A percentile compares a stretch with the other conserved stretches of the same genome.
phyloP scores from a whole-genome alignment of 2,113 vertebrate species.

The Climacteris rufus region DNA sequence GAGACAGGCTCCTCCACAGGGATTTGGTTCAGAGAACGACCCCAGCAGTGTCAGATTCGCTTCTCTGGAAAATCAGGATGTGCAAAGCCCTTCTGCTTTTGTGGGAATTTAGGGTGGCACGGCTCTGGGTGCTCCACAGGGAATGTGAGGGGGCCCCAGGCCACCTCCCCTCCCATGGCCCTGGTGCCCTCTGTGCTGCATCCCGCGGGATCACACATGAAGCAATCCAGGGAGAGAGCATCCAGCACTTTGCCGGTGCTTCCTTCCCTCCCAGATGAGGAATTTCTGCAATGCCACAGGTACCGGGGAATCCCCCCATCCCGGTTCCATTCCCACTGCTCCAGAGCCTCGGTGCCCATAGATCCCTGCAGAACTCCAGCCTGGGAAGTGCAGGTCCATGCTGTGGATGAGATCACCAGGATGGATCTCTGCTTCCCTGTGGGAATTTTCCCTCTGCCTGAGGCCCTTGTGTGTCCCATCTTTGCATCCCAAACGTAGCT shows the following conservation, averaged over 20 bases:
- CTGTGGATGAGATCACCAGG: background rate
- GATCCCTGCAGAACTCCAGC: background rate
- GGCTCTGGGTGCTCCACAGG: fast-evolving
- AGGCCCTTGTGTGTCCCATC: background rate
- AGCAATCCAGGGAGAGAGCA: background rate
- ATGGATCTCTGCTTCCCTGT: background rate
- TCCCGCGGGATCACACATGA: fast-evolving
- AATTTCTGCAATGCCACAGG: fast-evolving
- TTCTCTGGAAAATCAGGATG: background rate
- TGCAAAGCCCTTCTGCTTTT: background rate
- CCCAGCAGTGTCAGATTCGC: fast-evolving
- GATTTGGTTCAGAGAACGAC: background rate
- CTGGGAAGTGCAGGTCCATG: background rate
- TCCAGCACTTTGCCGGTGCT: fast-evolving
- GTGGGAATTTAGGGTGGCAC: background rate
- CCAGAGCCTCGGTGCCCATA: background rate
- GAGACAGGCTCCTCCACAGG: background rate
- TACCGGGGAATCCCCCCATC: background rate
- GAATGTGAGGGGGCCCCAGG: too few species aligned
- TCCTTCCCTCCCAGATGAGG: fast-evolving
- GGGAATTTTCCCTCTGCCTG: background rate
- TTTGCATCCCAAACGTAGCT: fast-evolving
- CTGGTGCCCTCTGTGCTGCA: background rate
- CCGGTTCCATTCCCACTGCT: fast-evolving
- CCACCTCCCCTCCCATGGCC: fast-evolving